Percentiles rank a stretch among this genome's conserved stretches.
Conservation (phyloP, 2,888 invertebrate species). For the Drosophila leonis region DNA sequence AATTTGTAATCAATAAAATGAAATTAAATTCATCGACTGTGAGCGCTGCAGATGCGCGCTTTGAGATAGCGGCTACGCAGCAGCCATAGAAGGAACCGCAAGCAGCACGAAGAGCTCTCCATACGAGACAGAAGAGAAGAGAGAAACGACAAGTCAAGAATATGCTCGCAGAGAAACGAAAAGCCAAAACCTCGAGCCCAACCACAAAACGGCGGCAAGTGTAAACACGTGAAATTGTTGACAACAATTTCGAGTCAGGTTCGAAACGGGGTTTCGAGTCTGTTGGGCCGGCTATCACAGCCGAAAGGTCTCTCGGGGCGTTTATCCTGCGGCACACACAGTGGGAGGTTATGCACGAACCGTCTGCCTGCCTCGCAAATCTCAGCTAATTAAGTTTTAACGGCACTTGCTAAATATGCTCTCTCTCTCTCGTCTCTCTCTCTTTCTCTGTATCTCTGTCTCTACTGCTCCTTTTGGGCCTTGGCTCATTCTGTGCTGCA, state of each 20-base stretch:
- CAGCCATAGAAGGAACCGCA: constrained; percentile 44
- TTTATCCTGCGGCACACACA: constrained; percentile 70
- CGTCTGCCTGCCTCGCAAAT: constrained; percentile 53
- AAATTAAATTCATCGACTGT: constrained; percentile 61
- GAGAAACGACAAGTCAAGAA: background rate
- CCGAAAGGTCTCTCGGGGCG: constrained; percentile 51
- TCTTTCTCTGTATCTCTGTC: background rate
- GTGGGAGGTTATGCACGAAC: constrained; percentile 60
- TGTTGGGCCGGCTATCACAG: constrained; percentile 3
- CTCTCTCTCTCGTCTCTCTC: constrained; percentile 3
- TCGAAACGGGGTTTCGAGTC: constrained; percentile 16
- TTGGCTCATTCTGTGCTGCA: constrained; percentile 7
- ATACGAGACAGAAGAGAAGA: background rate
- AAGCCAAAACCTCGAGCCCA: constrained; percentile 28
- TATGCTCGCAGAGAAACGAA: background rate
- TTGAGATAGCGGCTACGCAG: constrained; percentile 67
- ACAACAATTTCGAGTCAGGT: constrained; percentile 44
- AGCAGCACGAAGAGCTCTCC: constrained; percentile 7
- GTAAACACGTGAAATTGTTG: constrained; percentile 73
- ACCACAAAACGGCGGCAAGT: constrained; percentile 76
- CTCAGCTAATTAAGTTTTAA: constrained; percentile 77
- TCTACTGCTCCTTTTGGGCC: background rate
- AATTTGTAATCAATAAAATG: constrained; percentile 80
- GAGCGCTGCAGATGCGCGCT: constrained; percentile 59
- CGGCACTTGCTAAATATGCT: constrained; percentile 75